Base-by-base conservation (phyloP, 2,888 invertebrate genomes). In the Plagodis pulveraria region DNA sequence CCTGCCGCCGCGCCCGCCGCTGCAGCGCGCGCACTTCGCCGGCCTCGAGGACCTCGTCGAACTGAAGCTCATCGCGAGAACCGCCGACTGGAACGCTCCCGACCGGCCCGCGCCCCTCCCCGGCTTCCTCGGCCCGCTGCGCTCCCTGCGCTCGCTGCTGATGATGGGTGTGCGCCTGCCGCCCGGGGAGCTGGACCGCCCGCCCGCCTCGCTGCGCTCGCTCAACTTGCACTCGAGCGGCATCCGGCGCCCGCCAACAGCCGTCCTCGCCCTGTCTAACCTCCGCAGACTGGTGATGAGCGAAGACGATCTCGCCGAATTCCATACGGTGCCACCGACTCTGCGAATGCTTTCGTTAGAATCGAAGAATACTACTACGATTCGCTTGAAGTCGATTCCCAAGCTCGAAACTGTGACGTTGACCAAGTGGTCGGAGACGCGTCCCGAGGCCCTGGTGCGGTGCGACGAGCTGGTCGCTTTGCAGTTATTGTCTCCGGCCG, bases 161-260 rank as follows among this genome's bases (percentile, higher is more conserved):
- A 45, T 63, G 36, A 1, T 2, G 5, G 0, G 6, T 6, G 41
- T 36, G 7, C 0, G 6, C 11, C 58, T 69, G 38, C 48, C 43
- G 12, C 41, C 53, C n/a, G 12, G 22, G 38, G 9, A 95, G 95
- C 73, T 96, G 96, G 95, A 95, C 9, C 33, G n/a, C 76, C 90
- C 94, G 40, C 96, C 95, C 40, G 10, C 10, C 76, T 96, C 96
- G 0, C 83, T 97, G 76, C 96, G 46, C 35, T n/a, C 38, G 33
- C 53, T 49, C 40, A 2, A 46, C 51, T 10, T 8, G 33, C 36
- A 6, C 49, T 57, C 52, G 6, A 45, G 22, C 45, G 66, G 32
- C 57, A 52, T 51, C 0, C 22, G 10, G 6, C 44, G 43, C 50
- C 41, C 45, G 22, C 53, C 52, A 51, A 48, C 43, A 44, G 41